A percentile compares a stretch with the other conserved stretches of the same genome.
These are phyloP conservation scores for Leptinotarsa lineolata DNA, from an alignment of 1,140 invertebrate genomes.

Conservation along the genomic window DNA sequence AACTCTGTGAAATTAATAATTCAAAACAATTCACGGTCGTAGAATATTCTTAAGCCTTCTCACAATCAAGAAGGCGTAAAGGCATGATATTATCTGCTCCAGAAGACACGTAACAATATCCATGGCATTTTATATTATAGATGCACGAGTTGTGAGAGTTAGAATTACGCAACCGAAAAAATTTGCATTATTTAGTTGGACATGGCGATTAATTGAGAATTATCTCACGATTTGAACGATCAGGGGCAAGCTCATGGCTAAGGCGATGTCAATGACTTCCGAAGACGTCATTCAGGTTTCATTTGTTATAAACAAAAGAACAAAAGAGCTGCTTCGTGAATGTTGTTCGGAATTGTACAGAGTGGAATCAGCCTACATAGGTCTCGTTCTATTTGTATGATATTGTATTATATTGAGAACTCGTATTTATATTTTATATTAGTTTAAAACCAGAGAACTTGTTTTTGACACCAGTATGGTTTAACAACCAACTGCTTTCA, in stretches of 20 bases:
- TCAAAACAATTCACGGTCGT: no score
- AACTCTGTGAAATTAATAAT: no score
- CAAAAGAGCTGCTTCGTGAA: not conserved
- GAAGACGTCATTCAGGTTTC: conserved; percentile 11
- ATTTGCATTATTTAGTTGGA: conserved; percentile 25
- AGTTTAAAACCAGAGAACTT: no score
- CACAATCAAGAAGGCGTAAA: no score
- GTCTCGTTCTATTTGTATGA: no score
- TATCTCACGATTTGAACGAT: conserved; percentile 23
- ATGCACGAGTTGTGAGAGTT: conserved; percentile 19
- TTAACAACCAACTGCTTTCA: no score
- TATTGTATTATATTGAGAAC: no score
- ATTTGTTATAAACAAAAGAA: conserved; percentile 24
- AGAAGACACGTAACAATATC: not conserved
- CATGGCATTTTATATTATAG: conserved; percentile 12
- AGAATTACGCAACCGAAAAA: conserved; percentile 20
- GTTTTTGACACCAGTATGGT: no score
- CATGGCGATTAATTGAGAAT: conserved; percentile 18
- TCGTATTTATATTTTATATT: no score
- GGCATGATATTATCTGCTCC: not conserved
- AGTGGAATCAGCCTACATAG: not conserved
- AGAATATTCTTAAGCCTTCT: no score
- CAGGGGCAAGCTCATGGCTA: conserved; percentile 23
- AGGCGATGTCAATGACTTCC: conserved; percentile 18
- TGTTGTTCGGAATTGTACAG: not conserved